These are phyloP conservation scores for Hyles euphorbiae DNA, from an alignment of 1,140 invertebrate genomes.

Conservation along the genomic window DNA sequence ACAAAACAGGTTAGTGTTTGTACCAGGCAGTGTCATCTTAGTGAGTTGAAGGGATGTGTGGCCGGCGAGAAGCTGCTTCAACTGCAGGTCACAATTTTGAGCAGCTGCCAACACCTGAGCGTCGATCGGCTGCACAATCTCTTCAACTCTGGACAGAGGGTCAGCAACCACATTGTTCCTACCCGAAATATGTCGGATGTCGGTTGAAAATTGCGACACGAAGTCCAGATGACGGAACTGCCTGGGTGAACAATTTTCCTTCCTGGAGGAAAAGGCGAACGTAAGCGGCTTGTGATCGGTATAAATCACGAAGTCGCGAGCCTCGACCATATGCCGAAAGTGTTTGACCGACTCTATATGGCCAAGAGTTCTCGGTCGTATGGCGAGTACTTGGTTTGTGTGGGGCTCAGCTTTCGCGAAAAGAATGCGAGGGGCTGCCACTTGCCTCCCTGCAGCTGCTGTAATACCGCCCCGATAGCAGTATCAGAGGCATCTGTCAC, in stretches of 20 bases:
- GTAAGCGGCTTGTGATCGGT: conserved; percentile 1
- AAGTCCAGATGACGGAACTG: too few relatives aligned
- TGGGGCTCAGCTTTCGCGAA: conserved; percentile 14
- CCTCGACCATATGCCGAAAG: conserved; percentile 23
- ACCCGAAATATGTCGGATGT: too few relatives aligned
- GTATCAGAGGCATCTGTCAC: conserved; percentile 44
- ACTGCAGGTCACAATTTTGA: not conserved
- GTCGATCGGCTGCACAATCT: not conserved
- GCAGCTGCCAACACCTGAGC: not conserved
- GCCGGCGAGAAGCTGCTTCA: not conserved
- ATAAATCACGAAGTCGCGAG: conserved; percentile 30
- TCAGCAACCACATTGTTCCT: too few relatives aligned
- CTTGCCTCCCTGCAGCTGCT: conserved; percentile 29
- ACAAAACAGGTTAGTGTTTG: not conserved
- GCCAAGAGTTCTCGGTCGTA: conserved; percentile 24
- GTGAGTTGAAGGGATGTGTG: not conserved
- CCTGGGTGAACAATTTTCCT: too few relatives aligned
- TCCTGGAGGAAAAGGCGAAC: too few relatives aligned
- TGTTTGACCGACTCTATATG: conserved; percentile 21
- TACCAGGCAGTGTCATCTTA: not conserved
- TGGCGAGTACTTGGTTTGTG: conserved; percentile 18
- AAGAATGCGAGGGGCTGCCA: conserved; percentile 28
- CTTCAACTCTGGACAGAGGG: too few relatives aligned
- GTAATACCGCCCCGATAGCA: conserved; percentile 45
- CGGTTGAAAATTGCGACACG: too few relatives aligned